Percentiles rank a stretch among this genome's conserved stretches.
phyloP scores from a whole-genome alignment of 64 coral and sea anemone genomes.

The Cladopsammia gracilis region DNA sequence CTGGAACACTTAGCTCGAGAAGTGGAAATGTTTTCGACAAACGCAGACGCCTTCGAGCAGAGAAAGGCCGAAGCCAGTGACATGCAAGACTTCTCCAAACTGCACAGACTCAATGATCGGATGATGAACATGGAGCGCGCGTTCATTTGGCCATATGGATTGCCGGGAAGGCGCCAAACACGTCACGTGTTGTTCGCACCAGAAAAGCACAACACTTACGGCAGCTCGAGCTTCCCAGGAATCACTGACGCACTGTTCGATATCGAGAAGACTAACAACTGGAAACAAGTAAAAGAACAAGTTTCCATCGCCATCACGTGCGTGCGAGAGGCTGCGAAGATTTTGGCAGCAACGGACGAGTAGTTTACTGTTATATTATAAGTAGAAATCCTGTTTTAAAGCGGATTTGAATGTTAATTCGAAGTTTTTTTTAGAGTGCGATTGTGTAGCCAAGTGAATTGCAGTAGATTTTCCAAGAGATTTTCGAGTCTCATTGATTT shows the following conservation, averaged over 20 bases:
- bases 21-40: conserved; percentile 49
- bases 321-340: conserved; percentile 58
- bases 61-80: conserved; percentile 14
- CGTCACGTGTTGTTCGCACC: conserved; percentile 88
- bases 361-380: neutral
- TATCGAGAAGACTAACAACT: conserved; percentile 80
- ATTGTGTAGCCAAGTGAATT: too few relatives aligned
- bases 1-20: conserved; percentile 64
- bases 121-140: conserved; percentile 86
- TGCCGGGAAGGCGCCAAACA: conserved; percentile 65
- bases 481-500: too few relatives aligned
- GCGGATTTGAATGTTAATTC: too few relatives aligned
- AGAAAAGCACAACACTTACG: conserved; percentile 76
- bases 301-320: conserved; percentile 74
- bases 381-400: too few relatives aligned
- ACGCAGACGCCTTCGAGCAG: conserved; percentile 62
- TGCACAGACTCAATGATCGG: conserved; percentile 85
- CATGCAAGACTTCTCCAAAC: conserved; percentile 61
- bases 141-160: conserved; percentile 81
- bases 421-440: too few relatives aligned
- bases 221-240: conserved; percentile 83
- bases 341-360: conserved; percentile 49
- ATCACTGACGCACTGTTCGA: conserved; percentile 83
- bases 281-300: conserved; percentile 79
- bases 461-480: too few relatives aligned